Evolutionary conservation across 1,140 invertebrate species (phyloP).

Genomic region (Diploscapter pachys): DNA sequence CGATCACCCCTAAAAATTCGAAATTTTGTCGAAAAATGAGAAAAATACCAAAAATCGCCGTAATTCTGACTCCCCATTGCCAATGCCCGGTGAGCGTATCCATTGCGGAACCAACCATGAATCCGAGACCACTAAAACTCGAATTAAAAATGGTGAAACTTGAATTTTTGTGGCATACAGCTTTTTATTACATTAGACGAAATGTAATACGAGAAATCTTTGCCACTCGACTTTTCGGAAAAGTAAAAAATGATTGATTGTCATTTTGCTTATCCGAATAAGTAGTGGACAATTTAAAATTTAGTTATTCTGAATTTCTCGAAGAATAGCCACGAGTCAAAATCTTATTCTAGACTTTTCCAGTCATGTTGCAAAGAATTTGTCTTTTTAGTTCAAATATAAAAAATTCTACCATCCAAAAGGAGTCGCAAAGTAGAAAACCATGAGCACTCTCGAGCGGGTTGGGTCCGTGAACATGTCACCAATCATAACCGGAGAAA

Average conservation of each 20-base stretch:
- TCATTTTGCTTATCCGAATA: too few species aligned
- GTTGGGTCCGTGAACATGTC: conserved; percentile 74
- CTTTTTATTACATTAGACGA: too few species aligned
- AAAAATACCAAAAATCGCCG: conserved; percentile 22
- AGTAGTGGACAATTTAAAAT: too few species aligned
- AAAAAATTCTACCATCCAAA: conserved; percentile 72
- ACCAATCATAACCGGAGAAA: conserved; percentile 96
- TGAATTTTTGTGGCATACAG: too few species aligned
- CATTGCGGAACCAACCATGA: conserved; percentile 84
- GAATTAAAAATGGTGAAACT: neutral
- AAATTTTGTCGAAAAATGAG: neutral
- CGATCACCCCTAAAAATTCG: conserved; percentile 72
- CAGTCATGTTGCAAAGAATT: neutral
- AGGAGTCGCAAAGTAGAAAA: conserved; percentile 98
- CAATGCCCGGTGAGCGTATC: conserved; percentile 71
- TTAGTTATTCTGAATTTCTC: too few species aligned
- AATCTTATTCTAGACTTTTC: too few species aligned
- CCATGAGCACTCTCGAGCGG: conserved; percentile 86
- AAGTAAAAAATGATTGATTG: too few species aligned
- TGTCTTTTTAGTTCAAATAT: neutral
- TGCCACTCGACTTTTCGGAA: too few species aligned
- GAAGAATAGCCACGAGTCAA: too few species aligned
- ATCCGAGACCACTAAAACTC: conserved; percentile 72
- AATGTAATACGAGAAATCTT: too few species aligned
- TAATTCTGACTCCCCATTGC: conserved; percentile 77